phyloP scores from a whole-genome alignment of 2,888 invertebrate genomes.

The Actias luna region DNA sequence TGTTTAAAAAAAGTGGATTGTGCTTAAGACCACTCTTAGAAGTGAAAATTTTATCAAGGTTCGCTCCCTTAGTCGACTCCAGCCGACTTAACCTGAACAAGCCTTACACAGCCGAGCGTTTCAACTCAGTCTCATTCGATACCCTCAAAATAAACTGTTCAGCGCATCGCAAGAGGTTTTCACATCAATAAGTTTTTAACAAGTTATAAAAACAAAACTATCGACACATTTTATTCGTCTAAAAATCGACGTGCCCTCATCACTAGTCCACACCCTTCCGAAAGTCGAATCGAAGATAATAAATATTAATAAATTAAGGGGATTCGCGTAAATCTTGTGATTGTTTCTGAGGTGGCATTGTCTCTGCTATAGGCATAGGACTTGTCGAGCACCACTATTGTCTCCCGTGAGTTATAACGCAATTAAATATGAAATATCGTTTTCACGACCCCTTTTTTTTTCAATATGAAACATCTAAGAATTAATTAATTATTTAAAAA shows the following conservation, averaged over 20 bases:
- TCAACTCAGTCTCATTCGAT: too few species aligned
- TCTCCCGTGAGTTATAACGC: conserved; percentile 44
- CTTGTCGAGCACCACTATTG: conserved; percentile 36
- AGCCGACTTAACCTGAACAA: too few species aligned
- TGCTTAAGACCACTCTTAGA: too few species aligned
- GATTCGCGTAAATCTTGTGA: conserved; percentile 46
- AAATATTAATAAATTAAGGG: conserved; percentile 18
- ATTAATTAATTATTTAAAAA: conserved; percentile 36
- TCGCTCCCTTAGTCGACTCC: too few species aligned
- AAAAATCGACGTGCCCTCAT: background rate
- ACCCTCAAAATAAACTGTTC: too few species aligned
- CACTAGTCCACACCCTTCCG: background rate
- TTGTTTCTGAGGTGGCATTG: conserved; percentile 52
- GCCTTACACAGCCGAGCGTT: too few species aligned
- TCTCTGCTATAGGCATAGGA: conserved; percentile 25
- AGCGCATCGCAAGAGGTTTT: too few species aligned
- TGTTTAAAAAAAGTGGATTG: too few species aligned
- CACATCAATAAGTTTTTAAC: background rate
- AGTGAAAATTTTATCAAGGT: too few species aligned
- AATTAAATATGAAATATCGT: conserved; percentile 53
- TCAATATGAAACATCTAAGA: conserved; percentile 29
- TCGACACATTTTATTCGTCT: background rate
- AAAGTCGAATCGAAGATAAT: conserved; percentile 17
- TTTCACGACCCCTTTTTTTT: conserved; percentile 39
- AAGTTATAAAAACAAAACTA: background rate